Conservation (phyloP, 2,797 vertebrate genomes). For the Thamnophis elegans region DNA sequence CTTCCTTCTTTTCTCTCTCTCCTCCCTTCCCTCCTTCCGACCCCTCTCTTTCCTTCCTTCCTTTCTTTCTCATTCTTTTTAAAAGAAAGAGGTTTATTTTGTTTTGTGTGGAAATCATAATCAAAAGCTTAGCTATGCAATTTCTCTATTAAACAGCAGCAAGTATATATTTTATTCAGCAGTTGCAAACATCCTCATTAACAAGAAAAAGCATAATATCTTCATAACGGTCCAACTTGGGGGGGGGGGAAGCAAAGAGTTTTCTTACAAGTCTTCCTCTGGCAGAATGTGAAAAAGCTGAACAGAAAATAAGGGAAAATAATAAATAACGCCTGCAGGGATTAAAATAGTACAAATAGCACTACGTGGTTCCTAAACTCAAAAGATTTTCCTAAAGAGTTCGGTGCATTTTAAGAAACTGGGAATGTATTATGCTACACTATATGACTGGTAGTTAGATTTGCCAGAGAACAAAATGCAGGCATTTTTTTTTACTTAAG, state of each 20-base stretch:
- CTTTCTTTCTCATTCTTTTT: not conserved
- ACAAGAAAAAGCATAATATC: not conserved
- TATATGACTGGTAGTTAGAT: not conserved
- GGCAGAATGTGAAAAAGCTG: not conserved
- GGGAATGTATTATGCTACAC: not conserved
- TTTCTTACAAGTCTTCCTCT: not conserved
- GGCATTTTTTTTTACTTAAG: not conserved
- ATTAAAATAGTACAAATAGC: not conserved
- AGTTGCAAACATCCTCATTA: not conserved
- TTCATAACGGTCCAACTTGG: not conserved
- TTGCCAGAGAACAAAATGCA: not conserved
- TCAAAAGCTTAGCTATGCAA: not conserved
- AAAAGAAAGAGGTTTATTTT: not conserved
- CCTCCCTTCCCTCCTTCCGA: no score
- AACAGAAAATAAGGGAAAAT: not conserved
- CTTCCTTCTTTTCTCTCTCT: no score
- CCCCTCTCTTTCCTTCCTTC: no score
- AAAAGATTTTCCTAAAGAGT: not conserved
- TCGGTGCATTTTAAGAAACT: not conserved
- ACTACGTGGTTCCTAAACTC: not conserved
- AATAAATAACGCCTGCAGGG: not conserved
- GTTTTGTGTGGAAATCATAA: not conserved
- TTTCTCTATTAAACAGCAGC: slow-evolving; percentile 15
- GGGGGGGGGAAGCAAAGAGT: not conserved
- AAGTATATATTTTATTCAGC: not conserved